Base-by-base conservation (phyloP, 2,113 vertebrate species). In the Tetraodon nigroviridis region DNA sequence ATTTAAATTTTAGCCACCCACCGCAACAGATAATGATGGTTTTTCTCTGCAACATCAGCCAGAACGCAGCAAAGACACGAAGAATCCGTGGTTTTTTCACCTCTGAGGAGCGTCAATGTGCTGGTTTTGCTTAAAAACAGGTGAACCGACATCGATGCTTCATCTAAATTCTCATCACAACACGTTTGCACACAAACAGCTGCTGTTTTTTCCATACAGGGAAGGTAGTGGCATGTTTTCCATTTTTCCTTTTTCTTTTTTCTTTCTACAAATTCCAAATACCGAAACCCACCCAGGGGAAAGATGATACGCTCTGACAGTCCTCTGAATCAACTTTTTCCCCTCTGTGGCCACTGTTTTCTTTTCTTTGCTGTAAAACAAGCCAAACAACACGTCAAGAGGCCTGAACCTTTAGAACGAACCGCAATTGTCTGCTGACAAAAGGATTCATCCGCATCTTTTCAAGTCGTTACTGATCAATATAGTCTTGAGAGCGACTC, bases 381-480 rank as follows among this genome's bases (percentile, higher is more conserved):
- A 67, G 58, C 58, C 67, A 76, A 73, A 74, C 42, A 12, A 63
- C 55, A 5, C 27, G 61, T n/a, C 41, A 6, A 29, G 61, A 24
- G 54, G 60, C 56, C 55, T 73, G 58, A 78, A 62, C 56, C 24
- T 41, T 55, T 55, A 69, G 49, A 84, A 75, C 55, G 72, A 78
- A 70, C 67, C 61, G 76, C 80, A 73, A 63, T 80, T 66, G 75
- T 83, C 75, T 81, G 73, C 68, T 79, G 59, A 51, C 52, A 53
- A 41, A 61, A 29, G 66, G 52, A 41, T 27, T 40, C 64, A 37
- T 37, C 32, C 12, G 32, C 32, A 37, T 37, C 32, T 37, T 37
- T 37, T 11, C 32, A 1, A 12, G 32, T 37, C 8, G 32, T 37
- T 37, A 8, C 12, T 8, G 32, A 37, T 37, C 32, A 11, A 37